Conservation (phyloP, 2,888 invertebrate species). For the Empis livida region DNA sequence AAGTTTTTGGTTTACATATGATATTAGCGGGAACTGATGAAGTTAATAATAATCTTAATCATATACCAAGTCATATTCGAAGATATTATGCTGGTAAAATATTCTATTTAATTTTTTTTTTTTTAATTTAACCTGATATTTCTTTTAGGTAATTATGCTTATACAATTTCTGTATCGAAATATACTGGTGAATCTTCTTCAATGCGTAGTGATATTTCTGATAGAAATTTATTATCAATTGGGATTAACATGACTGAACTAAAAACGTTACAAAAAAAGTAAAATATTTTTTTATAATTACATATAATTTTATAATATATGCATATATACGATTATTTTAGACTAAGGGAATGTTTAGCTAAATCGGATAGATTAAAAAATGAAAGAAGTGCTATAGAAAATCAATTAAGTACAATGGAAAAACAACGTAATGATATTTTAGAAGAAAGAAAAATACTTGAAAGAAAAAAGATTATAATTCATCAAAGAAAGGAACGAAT, state of each 20-base stretch:
- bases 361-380: constrained; percentile 20
- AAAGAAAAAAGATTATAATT: constrained; percentile 16
- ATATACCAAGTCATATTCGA: constrained; percentile 45
- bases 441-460: constrained; percentile 23
- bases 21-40: constrained; percentile 56
- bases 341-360: constrained; percentile 15
- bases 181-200: constrained; percentile 51
- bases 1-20: constrained; percentile 48
- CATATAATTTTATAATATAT: constrained; percentile 3
- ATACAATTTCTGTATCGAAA: constrained; percentile 44
- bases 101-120: not conserved
- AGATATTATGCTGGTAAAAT: constrained; percentile 52
- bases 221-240: constrained; percentile 43
- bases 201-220: constrained; percentile 41
- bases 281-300: not conserved
- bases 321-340: constrained; percentile 7
- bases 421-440: constrained; percentile 20
- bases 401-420: constrained; percentile 21
- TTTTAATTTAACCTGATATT: constrained; percentile 2
- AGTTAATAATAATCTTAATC: constrained; percentile 45
- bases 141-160: constrained; percentile 43
- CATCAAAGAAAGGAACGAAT: constrained; percentile 16
- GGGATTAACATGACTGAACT: constrained; percentile 44
- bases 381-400: constrained; percentile 18
- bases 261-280: constrained; percentile 18